Conservation (phyloP, 2,888 invertebrate genomes). For the Mycogona germanica region DNA sequence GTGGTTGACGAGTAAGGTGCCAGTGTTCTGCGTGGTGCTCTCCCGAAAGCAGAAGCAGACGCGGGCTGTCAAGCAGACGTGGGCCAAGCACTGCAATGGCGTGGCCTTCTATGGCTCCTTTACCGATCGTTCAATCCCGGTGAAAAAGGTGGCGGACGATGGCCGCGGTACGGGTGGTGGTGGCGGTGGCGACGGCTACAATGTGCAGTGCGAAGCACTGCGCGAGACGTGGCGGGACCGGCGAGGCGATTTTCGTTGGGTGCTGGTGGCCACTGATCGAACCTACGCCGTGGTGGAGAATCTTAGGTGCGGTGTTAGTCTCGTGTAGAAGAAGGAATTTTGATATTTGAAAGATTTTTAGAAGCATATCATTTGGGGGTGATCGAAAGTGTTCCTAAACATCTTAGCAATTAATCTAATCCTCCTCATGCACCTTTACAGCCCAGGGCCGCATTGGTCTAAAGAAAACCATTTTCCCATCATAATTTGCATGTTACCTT, state of each 20-base stretch:
- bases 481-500: too few relatives aligned
- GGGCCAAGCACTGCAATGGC: conserved; percentile 26
- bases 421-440: too few relatives aligned
- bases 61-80: conserved; percentile 25
- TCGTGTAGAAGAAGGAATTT: too few relatives aligned
- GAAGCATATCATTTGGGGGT: too few relatives aligned
- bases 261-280: conserved; percentile 25
- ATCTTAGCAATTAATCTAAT: too few relatives aligned
- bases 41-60: conserved; percentile 22
- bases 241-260: conserved; percentile 23
- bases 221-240: conserved; percentile 21
- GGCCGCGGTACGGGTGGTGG: too few relatives aligned
- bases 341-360: too few relatives aligned
- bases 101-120: conserved; percentile 24
- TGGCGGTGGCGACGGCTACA: conserved; percentile 22
- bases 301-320: too few relatives aligned
- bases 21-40: conserved; percentile 24
- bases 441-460: too few relatives aligned
- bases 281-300: conserved; percentile 27
- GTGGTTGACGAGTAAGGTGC: conserved; percentile 21
- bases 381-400: too few relatives aligned
- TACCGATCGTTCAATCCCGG: conserved; percentile 23
- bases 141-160: conserved; percentile 24
- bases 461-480: too few relatives aligned
- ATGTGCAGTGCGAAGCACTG: conserved; percentile 24